A percentile compares a stretch with the other conserved stretches of the same genome.
These are phyloP conservation scores for Lasioglossum lativentre DNA, from an alignment of 2,888 invertebrate species.

Conservation along the genomic window DNA sequence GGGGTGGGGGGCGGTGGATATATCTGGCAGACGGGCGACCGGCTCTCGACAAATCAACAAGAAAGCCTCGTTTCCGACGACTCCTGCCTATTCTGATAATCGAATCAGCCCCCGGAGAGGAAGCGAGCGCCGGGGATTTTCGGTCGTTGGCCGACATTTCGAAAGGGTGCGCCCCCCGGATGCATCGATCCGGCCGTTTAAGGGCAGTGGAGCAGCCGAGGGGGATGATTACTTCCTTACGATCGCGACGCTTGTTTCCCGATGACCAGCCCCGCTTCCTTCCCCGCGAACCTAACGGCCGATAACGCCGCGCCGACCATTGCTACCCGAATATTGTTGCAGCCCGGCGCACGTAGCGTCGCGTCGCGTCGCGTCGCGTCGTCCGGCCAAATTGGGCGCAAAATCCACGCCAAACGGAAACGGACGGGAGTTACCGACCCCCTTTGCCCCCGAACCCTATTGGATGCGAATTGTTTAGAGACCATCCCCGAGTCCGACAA, in stretches of 20 bases:
- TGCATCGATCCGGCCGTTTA: constrained; percentile 61
- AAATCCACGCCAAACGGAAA: not conserved
- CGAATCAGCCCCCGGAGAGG: constrained; percentile 6
- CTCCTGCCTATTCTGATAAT: constrained; percentile 42
- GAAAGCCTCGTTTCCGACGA: constrained; percentile 47
- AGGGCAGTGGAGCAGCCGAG: constrained; percentile 50
- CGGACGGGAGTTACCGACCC: not conserved
- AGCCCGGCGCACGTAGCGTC: constrained; percentile 22
- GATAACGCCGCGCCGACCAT: constrained; percentile 54
- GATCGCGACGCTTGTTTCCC: constrained; percentile 56
- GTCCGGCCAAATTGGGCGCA: constrained; percentile 39
- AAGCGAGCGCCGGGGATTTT: constrained; percentile 44
- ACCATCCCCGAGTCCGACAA: not conserved
- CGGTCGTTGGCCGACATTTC: constrained; percentile 65
- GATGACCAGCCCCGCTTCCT: constrained; percentile 48
- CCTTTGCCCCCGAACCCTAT: no score
- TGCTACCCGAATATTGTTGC: constrained; percentile 37
- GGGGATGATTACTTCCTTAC: constrained; percentile 65
- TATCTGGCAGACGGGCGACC: not conserved
- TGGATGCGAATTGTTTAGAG: not conserved
- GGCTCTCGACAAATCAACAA: constrained; percentile 38
- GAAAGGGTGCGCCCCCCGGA: constrained; percentile 51
- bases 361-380: no score
- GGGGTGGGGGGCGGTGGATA: not conserved
- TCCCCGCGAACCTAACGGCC: constrained; percentile 47